Evolutionary conservation across 2,113 vertebrate species (phyloP), one percentile per base, ranked within the genome.

Genomic region (Pseudorasbora parva): DNA sequence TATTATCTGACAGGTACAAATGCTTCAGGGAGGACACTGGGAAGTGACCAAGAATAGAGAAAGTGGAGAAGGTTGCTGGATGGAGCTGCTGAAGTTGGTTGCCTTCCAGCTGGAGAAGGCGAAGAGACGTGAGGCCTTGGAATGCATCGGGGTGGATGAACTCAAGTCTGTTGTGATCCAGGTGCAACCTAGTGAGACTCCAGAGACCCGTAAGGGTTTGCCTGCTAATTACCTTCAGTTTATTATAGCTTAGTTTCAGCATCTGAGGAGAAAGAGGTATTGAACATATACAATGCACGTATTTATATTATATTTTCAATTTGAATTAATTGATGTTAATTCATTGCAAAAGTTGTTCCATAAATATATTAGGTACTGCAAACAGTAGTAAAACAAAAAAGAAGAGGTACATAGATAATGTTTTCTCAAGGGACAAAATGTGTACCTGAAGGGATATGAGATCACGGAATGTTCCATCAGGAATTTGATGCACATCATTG

Each of bases 211-310:
- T 92, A 5, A 99, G 92, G 0, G 95, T 93, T 7, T 88, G 87
- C 0, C 90, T 85, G 59, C 88, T 93, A 82, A 99, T 82, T 69
- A 93, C 90, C 4, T 90, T 93, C 57, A 99, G 86, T 78, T 97
- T 96, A 88, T 99, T 99, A 91, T 97, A 99, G 91, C 97, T 99
- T 47, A 98, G 91, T 89, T 97, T 98, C 89, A 99, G 91, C 81
- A 97, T 96, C 97, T 98, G 8, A 25, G 75, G 1, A 8, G 54
- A 69, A 11, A 64, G 49, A 5, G 33, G 8, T 19, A 77, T 49
- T 56, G n/a, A 81, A 27, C 21, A 14, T 1, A 51, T 41, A n/a
- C 7, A n/a, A 8, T 9, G 4, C n/a, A 78, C 43, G 33, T 19
- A 2, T 17, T 17, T 49, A 49, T 9, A 30, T 56, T 76, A 5